Base-by-base conservation (phyloP, 1,140 invertebrate species). In the Nilaparvata lugens region DNA sequence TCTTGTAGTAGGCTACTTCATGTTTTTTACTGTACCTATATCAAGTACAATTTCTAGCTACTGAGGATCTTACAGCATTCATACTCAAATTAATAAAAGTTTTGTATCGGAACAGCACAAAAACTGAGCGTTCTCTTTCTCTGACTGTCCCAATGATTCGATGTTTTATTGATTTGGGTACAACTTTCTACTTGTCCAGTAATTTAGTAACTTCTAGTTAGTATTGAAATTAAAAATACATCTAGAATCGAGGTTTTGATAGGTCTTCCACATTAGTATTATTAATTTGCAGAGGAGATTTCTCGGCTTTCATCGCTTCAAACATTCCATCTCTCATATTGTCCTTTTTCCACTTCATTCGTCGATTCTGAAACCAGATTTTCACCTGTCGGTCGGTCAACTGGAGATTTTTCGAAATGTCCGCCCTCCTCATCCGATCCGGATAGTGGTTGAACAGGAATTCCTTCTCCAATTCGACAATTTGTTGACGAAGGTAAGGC, bases 341-440 rank as follows among this genome's bases (percentile, higher is more conserved):
- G 42, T 65, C 61, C 70, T 98, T 98, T 81, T 99, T 99, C 96
- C 95, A 98, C 74, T 99, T 99, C 66, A 96, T 99, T 43, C 96
- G 82, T 0, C 96, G 81, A 72, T 99, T 98, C 77, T 95, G 93
- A 71, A 96, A 95, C 93, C 93, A 95, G 63, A 95, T 95, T 76
- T 95, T 95, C 48, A 97, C 94, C 85, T 93, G 79, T 25, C 61
- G 48, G 45, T 60, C 59, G 16, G 59, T 53, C 4, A 60, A 35
- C 38, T 60, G 59, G 16, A 60, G 35, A 11, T 52, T 21, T 14
- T 60, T 54, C 13, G 59, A 48, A 13, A 60, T 60, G 7, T 60
- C 59, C 18, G 52, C 38, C 19, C 59, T 24, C 16, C 59, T 31
- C 4, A 52, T 23, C 24, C 52, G 25, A 48, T 60, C 59, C 13